phyloP scores from a whole-genome alignment of 2,888 invertebrate species.

The Lycophotia porphyrea region DNA sequence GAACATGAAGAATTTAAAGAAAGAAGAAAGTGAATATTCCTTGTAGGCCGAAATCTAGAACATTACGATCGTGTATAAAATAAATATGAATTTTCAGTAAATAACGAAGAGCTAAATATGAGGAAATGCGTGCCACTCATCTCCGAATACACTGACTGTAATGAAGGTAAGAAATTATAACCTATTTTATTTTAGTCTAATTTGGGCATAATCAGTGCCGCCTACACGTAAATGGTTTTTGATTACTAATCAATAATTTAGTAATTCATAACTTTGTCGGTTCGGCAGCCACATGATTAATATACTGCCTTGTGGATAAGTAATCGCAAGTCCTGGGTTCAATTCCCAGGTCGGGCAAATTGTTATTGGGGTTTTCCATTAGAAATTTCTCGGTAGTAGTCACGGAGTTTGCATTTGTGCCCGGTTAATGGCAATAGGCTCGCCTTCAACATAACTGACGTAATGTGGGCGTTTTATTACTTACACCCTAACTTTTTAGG shows the following conservation, averaged over 20 bases:
- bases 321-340: not conserved
- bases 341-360: not conserved
- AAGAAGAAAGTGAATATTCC: not conserved
- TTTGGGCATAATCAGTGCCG: too few relatives aligned
- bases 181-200: not conserved
- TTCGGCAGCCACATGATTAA: not conserved
- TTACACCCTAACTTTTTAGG: too few relatives aligned
- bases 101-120: slow-evolving; percentile 24
- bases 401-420: not conserved
- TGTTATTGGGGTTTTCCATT: not conserved
- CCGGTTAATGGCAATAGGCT: not conserved
- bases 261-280: not conserved
- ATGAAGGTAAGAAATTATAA: slow-evolving; percentile 74
- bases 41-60: not conserved
- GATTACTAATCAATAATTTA: not conserved
- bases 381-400: not conserved
- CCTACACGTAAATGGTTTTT: not conserved
- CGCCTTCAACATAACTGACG: not conserved
- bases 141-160: slow-evolving; percentile 83
- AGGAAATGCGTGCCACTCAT: slow-evolving; percentile 80
- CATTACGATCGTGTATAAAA: not conserved
- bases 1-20: not conserved
- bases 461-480: not conserved
- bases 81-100: slow-evolving; percentile 75
- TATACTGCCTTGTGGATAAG: not conserved